These are phyloP conservation scores for Ormyrus pomaceus DNA, from an alignment of 2,888 invertebrate species.

Conservation along the genomic window DNA sequence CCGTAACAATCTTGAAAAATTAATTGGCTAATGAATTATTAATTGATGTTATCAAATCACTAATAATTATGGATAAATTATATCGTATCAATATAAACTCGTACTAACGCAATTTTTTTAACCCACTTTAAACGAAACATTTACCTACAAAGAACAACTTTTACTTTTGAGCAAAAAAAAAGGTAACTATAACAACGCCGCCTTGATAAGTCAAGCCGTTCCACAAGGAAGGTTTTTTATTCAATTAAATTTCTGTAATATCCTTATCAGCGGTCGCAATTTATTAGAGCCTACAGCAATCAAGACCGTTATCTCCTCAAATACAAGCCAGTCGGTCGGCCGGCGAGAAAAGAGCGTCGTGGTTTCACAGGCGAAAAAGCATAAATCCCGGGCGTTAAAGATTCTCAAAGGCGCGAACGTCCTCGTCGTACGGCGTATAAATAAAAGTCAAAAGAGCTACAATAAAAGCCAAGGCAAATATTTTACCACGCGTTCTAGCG, in stretches of 20 bases:
- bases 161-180: too few species aligned
- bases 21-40: too few species aligned
- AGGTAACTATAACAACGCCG: too few species aligned
- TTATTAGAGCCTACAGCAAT: constrained; percentile 4
- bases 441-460: constrained; percentile 38
- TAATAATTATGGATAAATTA: too few species aligned
- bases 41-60: too few species aligned
- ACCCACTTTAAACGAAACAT: too few species aligned
- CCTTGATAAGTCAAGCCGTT: too few species aligned
- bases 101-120: too few species aligned
- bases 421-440: constrained; percentile 7
- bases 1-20: too few species aligned
- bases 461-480: constrained; percentile 48
- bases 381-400: constrained; percentile 47
- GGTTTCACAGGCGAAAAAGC: constrained; percentile 40
- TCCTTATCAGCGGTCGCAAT: constrained; percentile 12
- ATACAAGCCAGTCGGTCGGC: background rate
- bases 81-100: too few species aligned
- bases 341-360: too few species aligned
- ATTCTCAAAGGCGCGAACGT: constrained; percentile 31
- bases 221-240: background rate
- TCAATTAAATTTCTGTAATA: constrained; percentile 15
- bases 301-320: constrained; percentile 4
- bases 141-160: too few species aligned
- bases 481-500: constrained; percentile 45